A percentile compares a stretch with the other conserved stretches of the same genome.
Evolutionary conservation across 92 coral and sea anemone species (phyloP).

Genomic region (Zoanthus sociatus): DNA sequence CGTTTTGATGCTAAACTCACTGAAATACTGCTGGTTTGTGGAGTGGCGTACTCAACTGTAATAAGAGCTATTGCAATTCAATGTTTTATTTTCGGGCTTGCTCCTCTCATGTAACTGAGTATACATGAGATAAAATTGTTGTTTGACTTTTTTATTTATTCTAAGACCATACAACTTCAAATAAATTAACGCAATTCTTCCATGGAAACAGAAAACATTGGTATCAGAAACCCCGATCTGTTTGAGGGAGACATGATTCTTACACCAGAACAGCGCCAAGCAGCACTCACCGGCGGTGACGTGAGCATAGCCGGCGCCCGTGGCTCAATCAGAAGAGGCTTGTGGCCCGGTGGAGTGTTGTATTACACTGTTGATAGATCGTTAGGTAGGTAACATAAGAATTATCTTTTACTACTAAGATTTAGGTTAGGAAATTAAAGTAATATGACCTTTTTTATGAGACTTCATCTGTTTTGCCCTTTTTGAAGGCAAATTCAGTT

Average conservation of each 20-base stretch:
- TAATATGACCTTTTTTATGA: too few relatives aligned
- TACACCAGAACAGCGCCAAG: slow-evolving; percentile 21
- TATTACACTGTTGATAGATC: slow-evolving; percentile 68
- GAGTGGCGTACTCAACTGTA: too few relatives aligned
- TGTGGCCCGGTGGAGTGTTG: slow-evolving; percentile 81
- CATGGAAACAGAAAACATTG: slow-evolving; percentile 42
- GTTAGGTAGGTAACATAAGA: slow-evolving; percentile 55
- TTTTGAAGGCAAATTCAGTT: too few relatives aligned
- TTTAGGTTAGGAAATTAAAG: too few relatives aligned
- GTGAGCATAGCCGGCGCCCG: slow-evolving; percentile 59
- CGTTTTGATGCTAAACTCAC: too few relatives aligned
- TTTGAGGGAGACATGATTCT: slow-evolving; percentile 65
- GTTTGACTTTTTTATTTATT: neutral
- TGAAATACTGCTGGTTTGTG: too few relatives aligned
- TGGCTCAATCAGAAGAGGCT: slow-evolving; percentile 71
- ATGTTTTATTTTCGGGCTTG: too few relatives aligned
- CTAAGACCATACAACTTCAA: too few relatives aligned
- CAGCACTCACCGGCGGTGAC: slow-evolving; percentile 57
- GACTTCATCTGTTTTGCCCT: too few relatives aligned
- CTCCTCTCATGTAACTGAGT: too few relatives aligned
- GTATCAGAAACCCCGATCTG: slow-evolving; percentile 36
- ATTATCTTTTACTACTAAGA: neutral
- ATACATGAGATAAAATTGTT: too few relatives aligned
- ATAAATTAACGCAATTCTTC: neutral
- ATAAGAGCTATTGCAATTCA: too few relatives aligned